These are phyloP conservation scores for Trachurus trachurus DNA, from an alignment of 2,797 vertebrate species.

Conservation along the genomic window DNA sequence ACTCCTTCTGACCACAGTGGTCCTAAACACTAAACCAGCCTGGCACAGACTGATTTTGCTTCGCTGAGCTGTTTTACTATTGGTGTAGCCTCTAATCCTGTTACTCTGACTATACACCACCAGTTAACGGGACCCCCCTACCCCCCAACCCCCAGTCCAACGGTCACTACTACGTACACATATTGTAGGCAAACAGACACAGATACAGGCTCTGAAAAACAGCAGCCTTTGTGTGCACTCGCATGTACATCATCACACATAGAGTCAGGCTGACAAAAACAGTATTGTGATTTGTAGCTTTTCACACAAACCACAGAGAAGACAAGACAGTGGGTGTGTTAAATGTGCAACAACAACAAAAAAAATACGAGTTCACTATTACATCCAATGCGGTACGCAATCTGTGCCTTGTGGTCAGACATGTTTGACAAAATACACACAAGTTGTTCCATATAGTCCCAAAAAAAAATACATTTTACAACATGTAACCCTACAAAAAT, in stretches of 20 bases:
- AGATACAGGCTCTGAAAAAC: slow-evolving; percentile 49
- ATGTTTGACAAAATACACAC: neutral
- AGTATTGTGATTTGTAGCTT: neutral
- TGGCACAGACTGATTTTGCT: slow-evolving; percentile 71
- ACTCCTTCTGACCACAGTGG: slow-evolving; percentile 50
- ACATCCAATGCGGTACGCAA: neutral
- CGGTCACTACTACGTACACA: slow-evolving; percentile 35
- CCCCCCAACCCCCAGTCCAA: slow-evolving; percentile 48
- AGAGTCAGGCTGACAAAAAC: slow-evolving; percentile 8
- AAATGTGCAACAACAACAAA: neutral
- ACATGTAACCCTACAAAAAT: neutral
- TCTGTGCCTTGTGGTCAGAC: neutral
- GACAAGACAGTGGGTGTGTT: neutral
- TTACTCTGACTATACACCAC: slow-evolving; percentile 72
- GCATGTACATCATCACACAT: slow-evolving; percentile 31
- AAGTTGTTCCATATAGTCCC: neutral
- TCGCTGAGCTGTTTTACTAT: slow-evolving; percentile 64
- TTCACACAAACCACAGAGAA: neutral
- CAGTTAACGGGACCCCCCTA: slow-evolving; percentile 66
- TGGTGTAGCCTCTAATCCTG: slow-evolving; percentile 81
- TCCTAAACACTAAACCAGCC: slow-evolving; percentile 57
- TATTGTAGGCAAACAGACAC: slow-evolving; percentile 36
- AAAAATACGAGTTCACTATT: neutral
- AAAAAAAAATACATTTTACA: neutral
- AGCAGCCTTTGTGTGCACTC: slow-evolving; percentile 48